phyloP scores from a whole-genome alignment of 1,140 invertebrate genomes.

The Sinella curviseta region DNA sequence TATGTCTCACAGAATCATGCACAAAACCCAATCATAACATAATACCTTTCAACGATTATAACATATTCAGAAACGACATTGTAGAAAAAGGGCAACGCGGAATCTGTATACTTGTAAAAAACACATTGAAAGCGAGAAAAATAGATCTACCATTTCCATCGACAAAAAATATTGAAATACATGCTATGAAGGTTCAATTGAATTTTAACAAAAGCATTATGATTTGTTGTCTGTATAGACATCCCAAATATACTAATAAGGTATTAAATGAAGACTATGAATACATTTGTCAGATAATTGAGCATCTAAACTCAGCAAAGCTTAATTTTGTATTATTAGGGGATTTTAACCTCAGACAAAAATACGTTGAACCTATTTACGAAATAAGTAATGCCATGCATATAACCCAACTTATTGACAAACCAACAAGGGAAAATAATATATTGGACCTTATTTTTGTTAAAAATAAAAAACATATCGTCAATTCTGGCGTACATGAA shows the following conservation, averaged over 20 bases:
- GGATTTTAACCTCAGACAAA: conserved; percentile 1
- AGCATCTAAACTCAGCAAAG: background rate
- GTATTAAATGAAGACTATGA: background rate
- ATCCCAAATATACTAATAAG: background rate
- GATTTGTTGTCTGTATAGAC: background rate
- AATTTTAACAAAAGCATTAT: background rate
- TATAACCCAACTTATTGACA: background rate
- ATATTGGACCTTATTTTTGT: conserved; percentile 5
- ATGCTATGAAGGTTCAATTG: background rate
- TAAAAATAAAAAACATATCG: background rate
- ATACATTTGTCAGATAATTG: background rate
- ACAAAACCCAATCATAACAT: background rate
- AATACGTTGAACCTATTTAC: background rate
- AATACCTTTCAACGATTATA: background rate
- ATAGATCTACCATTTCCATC: background rate
- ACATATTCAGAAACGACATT: background rate
- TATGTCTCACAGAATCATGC: background rate
- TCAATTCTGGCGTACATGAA: background rate
- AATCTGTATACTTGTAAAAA: background rate
- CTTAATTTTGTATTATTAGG: background rate
- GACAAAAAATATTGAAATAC: background rate
- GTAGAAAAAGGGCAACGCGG: background rate
- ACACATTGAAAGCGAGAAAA: background rate
- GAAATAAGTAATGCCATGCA: background rate
- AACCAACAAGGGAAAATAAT: conserved; percentile 14